Base-by-base conservation (phyloP, 1,140 invertebrate species). In the Sinonovacula constricta region DNA sequence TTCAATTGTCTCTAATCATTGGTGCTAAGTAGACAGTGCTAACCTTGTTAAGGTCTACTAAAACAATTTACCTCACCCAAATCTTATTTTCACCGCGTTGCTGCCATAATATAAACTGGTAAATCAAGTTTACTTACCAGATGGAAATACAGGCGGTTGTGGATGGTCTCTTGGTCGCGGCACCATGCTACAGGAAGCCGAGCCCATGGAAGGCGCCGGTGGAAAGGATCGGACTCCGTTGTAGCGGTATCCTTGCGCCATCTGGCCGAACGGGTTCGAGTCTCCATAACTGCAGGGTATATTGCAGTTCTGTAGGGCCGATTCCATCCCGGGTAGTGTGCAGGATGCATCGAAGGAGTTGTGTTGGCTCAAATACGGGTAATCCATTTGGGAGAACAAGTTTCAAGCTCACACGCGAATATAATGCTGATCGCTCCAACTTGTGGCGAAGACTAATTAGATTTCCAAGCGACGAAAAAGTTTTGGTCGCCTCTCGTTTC, bases 251-350 rank as follows among this genome's bases (percentile, higher is more conserved):
- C 85, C 84, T 56, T 87, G 86, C 66, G 94, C 95, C 94, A 97
- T 96, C 92, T 96, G 95, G 54, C 95, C 95, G 90, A 95, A 97
- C 14, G 95, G 95, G 30, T 95, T 94, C 79, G 96, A 92, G 89
- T 97, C 95, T 30, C 95, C 94, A 91, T 96, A 96, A 7, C 95
- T 94, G 89, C 95, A 95, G 45, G 94, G 94, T 92, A 95, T 94
- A 59, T 88, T 90, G 63, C 90, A 91, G 84, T 94, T 94, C 5
- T 91, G 90, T 34, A 94, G 87, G 66, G 92, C 92, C 12, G 93
- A 92, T 76, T 93, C 93, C 91, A 94, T 94, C 74, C 93, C 92
- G 36, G 94, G 91, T 69, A 95, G 91, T 22, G 81, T 82, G 70
- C 87, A 88, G n/a, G 76, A 79, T 51, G 81, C 76, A 77, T 84